Base-by-base conservation (phyloP, 2,888 invertebrate genomes). In the Tachina lurida region DNA sequence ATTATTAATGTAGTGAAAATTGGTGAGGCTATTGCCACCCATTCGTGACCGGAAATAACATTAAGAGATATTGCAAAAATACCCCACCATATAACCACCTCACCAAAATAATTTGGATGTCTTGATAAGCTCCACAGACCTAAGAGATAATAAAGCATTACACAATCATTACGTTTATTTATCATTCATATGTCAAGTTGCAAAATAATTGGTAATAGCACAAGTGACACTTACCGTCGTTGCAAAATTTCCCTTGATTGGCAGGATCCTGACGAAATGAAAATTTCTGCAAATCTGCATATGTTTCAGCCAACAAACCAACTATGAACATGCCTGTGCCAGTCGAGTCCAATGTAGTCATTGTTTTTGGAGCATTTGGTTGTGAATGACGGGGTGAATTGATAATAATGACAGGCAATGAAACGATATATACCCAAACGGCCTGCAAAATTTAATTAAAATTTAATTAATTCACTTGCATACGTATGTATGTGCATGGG, bases 101-200 rank as follows among this genome's bases (percentile, higher is more conserved):
- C 98, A 0, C 98, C 98, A 91, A 98, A 98, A 91, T 98, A 98
- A 92, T 98, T 98, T 0, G 98, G 98, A 93, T 98, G 98, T 84
- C 98, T 94, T 0, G 98, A 98, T 60, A 97, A 92, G 54, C 96
- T 95, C 98, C 98, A 98, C 12, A 97, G 93, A 4, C 97, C 96
- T 95, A 87, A 54, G 43, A 80, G 15, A 70, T 31, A 73, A 79
- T 47, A 22, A 70, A 68, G 68, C 12, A 84, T 41, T 68, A 43
- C 22, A 54, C 47, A 43, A n/a, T 4, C 52, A 75, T 62, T 60
- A 43, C 45, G 52, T 15, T 17, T 19, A 68, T 54, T 54, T 39
- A 19, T 17, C 58, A 45, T 47, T 49, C 15, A 60, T 41, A 60
- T 41, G 12, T 52, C 43, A n/a, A 49, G 8, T 52, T 52, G 41